Percentiles rank a stretch among this genome's conserved stretches.
phyloP scores from a whole-genome alignment of 64 coral and sea anemone genomes.

The Catalaphyllia jardinei region DNA sequence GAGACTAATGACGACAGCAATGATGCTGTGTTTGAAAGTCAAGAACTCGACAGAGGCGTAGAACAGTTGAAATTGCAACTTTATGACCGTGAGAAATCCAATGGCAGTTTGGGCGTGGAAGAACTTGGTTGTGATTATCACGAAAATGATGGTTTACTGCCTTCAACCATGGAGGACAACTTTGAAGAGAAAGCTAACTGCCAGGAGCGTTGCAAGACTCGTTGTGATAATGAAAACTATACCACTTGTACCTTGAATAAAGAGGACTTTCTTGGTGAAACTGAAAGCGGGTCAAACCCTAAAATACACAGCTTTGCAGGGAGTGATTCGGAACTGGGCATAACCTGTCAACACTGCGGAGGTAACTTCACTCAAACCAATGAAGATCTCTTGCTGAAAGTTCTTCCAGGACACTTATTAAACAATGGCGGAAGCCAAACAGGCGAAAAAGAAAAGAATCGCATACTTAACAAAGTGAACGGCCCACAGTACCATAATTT shows the following conservation, averaged over 20 bases:
- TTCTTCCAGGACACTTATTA: not conserved
- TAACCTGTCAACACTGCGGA: not conserved
- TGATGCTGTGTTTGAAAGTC: too few relatives aligned
- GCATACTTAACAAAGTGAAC: not conserved
- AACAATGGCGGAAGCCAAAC: not conserved
- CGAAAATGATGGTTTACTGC: not conserved
- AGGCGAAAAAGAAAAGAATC: not conserved
- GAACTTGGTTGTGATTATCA: not conserved
- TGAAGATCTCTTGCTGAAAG: not conserved
- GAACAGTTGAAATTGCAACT: not conserved
- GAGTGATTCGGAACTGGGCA: not conserved
- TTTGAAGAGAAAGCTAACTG: not conserved
- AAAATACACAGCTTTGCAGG: not conserved
- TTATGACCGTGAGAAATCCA: not conserved
- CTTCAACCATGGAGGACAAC: not conserved
- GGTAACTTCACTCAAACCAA: not conserved
- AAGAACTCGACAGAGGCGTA: not conserved
- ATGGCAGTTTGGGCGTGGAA: not conserved
- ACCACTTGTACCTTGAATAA: conserved; percentile 7
- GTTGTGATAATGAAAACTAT: not conserved
- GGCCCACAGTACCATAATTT: not conserved
- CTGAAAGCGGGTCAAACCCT: not conserved
- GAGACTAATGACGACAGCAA: not conserved
- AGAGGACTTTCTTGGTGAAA: not conserved
- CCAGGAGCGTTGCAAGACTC: not conserved